Conservation (phyloP, 2,113 vertebrate genomes). For the Peromyscus maniculatus region DNA sequence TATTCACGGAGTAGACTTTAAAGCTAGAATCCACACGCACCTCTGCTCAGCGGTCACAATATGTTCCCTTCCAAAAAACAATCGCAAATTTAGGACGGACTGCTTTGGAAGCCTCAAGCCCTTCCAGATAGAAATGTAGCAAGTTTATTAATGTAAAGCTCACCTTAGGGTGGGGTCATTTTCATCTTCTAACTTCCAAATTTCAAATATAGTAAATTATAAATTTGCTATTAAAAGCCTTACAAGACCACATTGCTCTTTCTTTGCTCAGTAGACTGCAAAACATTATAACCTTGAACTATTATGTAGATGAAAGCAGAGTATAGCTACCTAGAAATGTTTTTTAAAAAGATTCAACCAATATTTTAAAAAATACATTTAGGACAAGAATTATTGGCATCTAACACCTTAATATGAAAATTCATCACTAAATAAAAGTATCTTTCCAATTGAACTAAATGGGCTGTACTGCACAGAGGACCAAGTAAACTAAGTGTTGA, state of each 20-base stretch:
- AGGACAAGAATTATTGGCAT: neutral
- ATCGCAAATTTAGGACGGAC: neutral
- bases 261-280: neutral
- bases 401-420: neutral
- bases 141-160: slow-evolving; percentile 25
- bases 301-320: slow-evolving; percentile 9
- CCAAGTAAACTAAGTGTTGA: neutral
- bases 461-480: neutral
- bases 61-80: neutral
- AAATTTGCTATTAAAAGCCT: neutral
- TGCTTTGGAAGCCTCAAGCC: neutral
- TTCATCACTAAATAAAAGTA: slow-evolving; percentile 42
- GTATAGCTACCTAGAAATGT: neutral
- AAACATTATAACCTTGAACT: neutral
- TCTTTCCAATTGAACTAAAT: neutral
- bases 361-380: slow-evolving; percentile 3
- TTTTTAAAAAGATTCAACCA: neutral
- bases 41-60: neutral
- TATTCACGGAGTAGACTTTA: slow-evolving; percentile 31
- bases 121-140: neutral
- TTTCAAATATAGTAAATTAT: neutral
- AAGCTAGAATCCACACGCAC: neutral
- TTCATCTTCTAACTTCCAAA: slow-evolving; percentile 9
- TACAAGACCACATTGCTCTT: neutral
- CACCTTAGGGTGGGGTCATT: neutral